phyloP scores from a whole-genome alignment of 2,113 vertebrate species.

The Pygoscelis adeliae region DNA sequence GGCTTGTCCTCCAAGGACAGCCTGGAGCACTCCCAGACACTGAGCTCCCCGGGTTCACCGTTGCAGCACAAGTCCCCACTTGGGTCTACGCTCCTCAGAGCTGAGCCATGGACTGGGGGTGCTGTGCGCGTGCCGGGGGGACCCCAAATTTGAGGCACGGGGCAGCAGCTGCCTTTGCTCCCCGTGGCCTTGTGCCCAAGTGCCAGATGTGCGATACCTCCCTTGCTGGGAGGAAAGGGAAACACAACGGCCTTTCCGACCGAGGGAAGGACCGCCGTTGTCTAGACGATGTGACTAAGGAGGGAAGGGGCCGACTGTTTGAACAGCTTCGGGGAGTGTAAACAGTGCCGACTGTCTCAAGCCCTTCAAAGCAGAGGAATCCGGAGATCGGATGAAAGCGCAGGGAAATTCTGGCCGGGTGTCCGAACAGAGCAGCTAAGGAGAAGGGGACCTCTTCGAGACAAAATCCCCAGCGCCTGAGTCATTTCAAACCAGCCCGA shows the following conservation, averaged over 20 bases:
- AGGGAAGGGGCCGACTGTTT: slow-evolving; percentile 35
- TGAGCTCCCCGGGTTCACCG: accelerated
- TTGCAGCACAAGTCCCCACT: not conserved
- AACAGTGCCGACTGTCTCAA: not conserved
- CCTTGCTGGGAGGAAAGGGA: slow-evolving; percentile 41
- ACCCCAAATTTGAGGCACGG: accelerated
- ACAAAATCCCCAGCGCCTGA: not conserved
- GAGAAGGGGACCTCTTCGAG: not conserved
- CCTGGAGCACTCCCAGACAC: not conserved
- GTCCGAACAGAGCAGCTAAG: not conserved
- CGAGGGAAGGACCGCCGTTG: not conserved
- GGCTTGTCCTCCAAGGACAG: not conserved
- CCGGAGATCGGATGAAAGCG: not conserved
- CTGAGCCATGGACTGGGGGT: not conserved
- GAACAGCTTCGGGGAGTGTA: slow-evolving; percentile 47
- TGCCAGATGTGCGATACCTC: not conserved
- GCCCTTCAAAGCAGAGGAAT: slow-evolving; percentile 40
- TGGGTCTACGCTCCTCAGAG: not conserved
- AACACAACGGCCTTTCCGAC: not conserved
- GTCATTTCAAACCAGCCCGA: not conserved
- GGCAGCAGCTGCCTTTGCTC: not conserved
- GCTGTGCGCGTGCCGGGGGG: accelerated
- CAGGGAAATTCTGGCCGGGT: not conserved
- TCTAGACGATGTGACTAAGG: slow-evolving; percentile 59
- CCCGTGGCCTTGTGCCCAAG: accelerated